Conservation (phyloP, 2,888 invertebrate species). For the Fragum sueziense region DNA sequence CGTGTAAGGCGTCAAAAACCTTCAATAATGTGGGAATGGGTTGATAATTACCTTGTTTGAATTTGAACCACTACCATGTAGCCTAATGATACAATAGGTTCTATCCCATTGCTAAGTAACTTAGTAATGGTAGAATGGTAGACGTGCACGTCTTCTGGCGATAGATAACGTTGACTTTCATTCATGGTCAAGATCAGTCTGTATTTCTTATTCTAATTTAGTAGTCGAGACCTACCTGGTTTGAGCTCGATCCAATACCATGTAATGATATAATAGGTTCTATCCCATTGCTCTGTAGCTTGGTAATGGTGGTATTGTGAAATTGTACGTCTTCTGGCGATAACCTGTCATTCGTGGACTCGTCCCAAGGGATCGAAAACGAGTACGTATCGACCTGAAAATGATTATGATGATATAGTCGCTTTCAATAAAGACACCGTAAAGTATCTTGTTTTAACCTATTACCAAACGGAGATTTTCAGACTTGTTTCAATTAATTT, state of each 20-base stretch:
- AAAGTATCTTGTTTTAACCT: too few relatives aligned
- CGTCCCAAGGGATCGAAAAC: constrained; percentile 8
- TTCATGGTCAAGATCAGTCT: too few relatives aligned
- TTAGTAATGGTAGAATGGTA: neutral
- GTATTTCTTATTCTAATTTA: too few relatives aligned
- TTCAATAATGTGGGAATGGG: neutral
- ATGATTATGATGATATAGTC: neutral
- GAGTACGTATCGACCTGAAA: constrained; percentile 21
- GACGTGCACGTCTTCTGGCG: neutral
- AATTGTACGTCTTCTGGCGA: neutral
- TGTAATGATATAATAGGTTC: constrained; percentile 17
- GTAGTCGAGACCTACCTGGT: neutral
- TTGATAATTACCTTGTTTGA: neutral
- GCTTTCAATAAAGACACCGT: neutral
- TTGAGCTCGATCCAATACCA: neutral
- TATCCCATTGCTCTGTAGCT: constrained; percentile 7
- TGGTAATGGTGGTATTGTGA: neutral
- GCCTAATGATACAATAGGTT: constrained; percentile 17
- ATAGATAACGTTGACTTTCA: too few relatives aligned
- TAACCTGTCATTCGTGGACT: neutral
- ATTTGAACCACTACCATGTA: neutral
- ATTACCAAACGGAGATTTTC: too few relatives aligned
- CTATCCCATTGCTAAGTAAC: neutral
- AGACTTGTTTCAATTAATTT: too few relatives aligned
- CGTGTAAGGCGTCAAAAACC: too few relatives aligned